These are phyloP conservation scores for Bhutanitis thaidina DNA, from an alignment of 2,888 invertebrate species.

Conservation along the genomic window DNA sequence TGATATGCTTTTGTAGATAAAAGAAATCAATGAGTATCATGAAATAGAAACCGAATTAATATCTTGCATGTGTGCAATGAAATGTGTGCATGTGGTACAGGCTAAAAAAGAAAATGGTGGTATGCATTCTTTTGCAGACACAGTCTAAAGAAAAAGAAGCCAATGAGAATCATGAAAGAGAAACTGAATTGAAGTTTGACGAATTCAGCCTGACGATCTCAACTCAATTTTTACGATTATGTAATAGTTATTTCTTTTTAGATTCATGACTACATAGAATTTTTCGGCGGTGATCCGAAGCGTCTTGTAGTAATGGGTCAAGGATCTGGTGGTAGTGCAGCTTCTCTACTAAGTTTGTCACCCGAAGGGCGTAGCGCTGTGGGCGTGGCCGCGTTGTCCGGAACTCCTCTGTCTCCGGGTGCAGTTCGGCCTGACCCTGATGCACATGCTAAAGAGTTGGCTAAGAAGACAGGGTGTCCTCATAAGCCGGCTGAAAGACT, in stretches of 20 bases:
- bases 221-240: too few species aligned
- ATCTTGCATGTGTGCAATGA: too few species aligned
- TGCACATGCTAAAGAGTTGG: slow-evolving; percentile 81
- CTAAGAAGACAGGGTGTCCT: slow-evolving; percentile 82
- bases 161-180: too few species aligned
- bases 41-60: too few species aligned
- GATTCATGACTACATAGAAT: slow-evolving; percentile 84
- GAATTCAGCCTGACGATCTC: too few species aligned
- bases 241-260: slow-evolving; percentile 34
- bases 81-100: too few species aligned
- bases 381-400: slow-evolving; percentile 88
- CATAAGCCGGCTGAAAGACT: slow-evolving; percentile 79
- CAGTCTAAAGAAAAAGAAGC: too few species aligned
- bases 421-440: slow-evolving; percentile 83
- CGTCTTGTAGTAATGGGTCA: slow-evolving; percentile 88
- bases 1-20: too few species aligned
- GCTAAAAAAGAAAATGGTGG: too few species aligned
- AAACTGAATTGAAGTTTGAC: too few species aligned
- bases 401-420: slow-evolving; percentile 85
- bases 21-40: too few species aligned
- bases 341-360: slow-evolving; percentile 84
- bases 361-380: slow-evolving; percentile 80
- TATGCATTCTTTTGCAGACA: too few species aligned
- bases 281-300: slow-evolving; percentile 88
- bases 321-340: slow-evolving; percentile 88